Evolutionary conservation across 2,113 vertebrate genomes (phyloP).

Genomic region (Lampris megalopsis): DNA sequence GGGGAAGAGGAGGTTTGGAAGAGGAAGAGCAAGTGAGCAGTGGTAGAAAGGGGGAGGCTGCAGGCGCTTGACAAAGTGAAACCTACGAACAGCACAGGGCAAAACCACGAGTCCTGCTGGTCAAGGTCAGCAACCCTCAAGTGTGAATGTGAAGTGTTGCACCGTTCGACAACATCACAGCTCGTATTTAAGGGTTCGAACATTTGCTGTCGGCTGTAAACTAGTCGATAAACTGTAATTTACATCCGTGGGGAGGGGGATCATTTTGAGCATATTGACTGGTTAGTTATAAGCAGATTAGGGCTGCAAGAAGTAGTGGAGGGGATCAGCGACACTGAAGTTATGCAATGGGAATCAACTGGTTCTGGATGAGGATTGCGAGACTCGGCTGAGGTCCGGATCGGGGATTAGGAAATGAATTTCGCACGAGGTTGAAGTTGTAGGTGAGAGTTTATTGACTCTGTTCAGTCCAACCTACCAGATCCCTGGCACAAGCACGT

Average conservation of each 20-base stretch:
- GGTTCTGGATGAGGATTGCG: background rate
- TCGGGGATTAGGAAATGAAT: background rate
- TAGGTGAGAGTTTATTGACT: background rate
- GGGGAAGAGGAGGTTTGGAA: too few species aligned
- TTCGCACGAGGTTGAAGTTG: background rate
- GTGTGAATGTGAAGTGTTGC: background rate
- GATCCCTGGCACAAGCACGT: constrained; percentile 1
- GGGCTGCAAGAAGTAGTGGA: too few species aligned
- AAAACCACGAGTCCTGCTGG: constrained; percentile 59
- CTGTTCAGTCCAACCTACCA: background rate
- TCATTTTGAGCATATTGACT: too few species aligned
- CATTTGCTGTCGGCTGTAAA: background rate
- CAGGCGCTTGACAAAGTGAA: constrained; percentile 29
- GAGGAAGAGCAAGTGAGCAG: constrained; percentile 8
- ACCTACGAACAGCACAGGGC: constrained; percentile 43
- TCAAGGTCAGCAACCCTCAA: background rate
- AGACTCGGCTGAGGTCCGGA: background rate
- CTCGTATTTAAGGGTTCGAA: background rate
- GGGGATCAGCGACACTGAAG: too few species aligned
- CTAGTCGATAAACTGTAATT: too few species aligned
- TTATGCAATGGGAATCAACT: background rate
- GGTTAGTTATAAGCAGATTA: too few species aligned
- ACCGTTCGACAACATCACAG: background rate
- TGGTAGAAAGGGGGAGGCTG: constrained; percentile 8
- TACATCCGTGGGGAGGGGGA: too few species aligned